phyloP scores from a whole-genome alignment of 2,888 invertebrate genomes.

The Lissonota sp. region DNA sequence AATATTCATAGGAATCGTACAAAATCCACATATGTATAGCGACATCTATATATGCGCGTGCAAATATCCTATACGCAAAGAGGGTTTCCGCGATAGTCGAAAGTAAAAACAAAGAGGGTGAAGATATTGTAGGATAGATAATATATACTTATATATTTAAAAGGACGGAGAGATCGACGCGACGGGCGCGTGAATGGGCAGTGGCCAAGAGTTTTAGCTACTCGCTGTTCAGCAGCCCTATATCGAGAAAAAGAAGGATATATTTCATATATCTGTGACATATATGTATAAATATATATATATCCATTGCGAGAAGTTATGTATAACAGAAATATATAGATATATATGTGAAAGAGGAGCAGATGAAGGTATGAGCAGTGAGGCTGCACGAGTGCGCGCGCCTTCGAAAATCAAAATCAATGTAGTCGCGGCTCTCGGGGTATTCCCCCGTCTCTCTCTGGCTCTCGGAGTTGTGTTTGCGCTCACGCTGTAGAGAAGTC shows the following conservation, averaged over 20 bases:
- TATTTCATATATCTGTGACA: slow-evolving; percentile 1
- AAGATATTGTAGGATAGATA: background rate
- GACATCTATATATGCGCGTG: no score
- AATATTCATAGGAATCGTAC: no score
- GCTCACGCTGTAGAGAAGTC: slow-evolving; percentile 15
- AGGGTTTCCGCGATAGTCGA: no score
- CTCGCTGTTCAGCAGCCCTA: background rate
- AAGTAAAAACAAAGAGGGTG: no score
- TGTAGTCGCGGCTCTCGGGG: slow-evolving; percentile 73
- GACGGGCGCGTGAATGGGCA: slow-evolving; percentile 72
- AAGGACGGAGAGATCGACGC: slow-evolving; percentile 59
- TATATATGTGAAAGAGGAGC: slow-evolving; percentile 5
- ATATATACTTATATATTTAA: background rate
- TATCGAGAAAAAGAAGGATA: background rate
- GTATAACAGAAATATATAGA: background rate
- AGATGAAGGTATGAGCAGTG: slow-evolving; percentile 49
- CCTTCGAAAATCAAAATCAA: slow-evolving; percentile 82
- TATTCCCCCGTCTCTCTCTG: slow-evolving; percentile 49
- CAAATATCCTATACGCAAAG: no score
- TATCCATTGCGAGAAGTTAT: background rate
- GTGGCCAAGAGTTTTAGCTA: slow-evolving; percentile 53
- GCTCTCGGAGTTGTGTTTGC: slow-evolving; percentile 17
- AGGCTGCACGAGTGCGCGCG: slow-evolving; percentile 69
- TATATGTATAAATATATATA: background rate
- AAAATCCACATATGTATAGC: no score